Conservation (phyloP, 2,888 invertebrate genomes). For the Pseudococcus jackbeardsleyi region DNA sequence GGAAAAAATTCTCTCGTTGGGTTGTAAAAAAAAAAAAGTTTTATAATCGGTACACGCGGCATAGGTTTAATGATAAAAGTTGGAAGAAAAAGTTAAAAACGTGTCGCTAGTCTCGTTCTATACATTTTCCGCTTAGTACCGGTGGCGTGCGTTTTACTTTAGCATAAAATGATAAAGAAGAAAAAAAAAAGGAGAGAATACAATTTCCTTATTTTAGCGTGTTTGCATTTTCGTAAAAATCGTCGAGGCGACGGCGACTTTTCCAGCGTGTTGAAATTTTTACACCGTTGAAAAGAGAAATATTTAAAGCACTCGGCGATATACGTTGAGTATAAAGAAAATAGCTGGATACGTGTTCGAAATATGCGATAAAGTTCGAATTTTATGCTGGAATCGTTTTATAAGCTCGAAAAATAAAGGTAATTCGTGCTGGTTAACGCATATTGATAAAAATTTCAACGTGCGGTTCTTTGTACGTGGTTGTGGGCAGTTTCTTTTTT, state of each 20-base stretch:
- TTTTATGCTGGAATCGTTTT: background rate
- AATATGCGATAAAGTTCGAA: conserved; percentile 35
- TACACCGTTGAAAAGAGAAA: conserved; percentile 1
- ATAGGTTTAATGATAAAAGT: conserved; percentile 43
- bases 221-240: conserved; percentile 28
- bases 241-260: conserved; percentile 3
- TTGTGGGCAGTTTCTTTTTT: background rate
- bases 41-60: conserved; percentile 7
- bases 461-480: background rate
- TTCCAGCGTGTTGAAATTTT: conserved; percentile 19
- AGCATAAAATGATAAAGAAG: background rate
- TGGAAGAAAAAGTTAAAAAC: conserved; percentile 32
- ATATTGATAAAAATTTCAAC: background rate
- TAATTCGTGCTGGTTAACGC: background rate
- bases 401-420: conserved; percentile 5
- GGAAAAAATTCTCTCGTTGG: background rate
- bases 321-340: background rate
- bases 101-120: background rate
- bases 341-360: conserved; percentile 23
- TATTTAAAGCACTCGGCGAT: conserved; percentile 5
- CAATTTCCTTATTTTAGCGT: conserved; percentile 40
- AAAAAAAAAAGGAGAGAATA: background rate
- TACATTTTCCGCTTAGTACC: conserved; percentile 1
- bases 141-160: background rate
- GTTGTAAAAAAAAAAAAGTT: conserved; percentile 4